These are phyloP conservation scores for Thumatha senex DNA, from an alignment of 2,888 invertebrate species.

Conservation along the genomic window DNA sequence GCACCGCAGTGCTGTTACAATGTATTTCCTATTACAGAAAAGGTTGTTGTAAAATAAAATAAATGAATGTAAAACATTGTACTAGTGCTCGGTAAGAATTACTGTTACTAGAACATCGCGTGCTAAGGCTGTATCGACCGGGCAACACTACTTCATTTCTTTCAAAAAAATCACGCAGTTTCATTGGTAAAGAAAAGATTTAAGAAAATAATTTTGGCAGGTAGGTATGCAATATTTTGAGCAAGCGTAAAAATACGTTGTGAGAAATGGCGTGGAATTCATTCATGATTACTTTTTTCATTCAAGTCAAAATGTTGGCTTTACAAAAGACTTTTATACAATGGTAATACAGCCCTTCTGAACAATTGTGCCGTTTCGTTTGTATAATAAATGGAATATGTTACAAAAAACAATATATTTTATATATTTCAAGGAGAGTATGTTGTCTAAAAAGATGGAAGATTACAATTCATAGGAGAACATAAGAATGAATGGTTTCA, in stretches of 20 bases:
- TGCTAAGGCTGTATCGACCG: conserved; percentile 44
- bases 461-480: no score
- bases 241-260: conserved; percentile 4
- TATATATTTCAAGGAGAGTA: background rate
- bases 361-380: background rate
- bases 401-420: background rate
- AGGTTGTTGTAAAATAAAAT: conserved; percentile 37
- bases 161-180: conserved; percentile 35
- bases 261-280: conserved; percentile 5
- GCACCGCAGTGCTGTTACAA: background rate
- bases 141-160: conserved; percentile 32
- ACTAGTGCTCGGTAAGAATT: conserved; percentile 52
- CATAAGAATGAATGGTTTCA: no score
- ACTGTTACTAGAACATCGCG: conserved; percentile 47
- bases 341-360: background rate
- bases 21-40: conserved; percentile 8
- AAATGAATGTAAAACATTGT: conserved; percentile 35
- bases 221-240: conserved; percentile 4
- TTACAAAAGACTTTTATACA: conserved; percentile 1
- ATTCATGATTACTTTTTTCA: conserved; percentile 9
- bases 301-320: conserved; percentile 7
- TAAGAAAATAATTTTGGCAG: conserved; percentile 12
- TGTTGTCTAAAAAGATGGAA: background rate
- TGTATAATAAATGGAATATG: background rate
- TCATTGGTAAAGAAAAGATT: conserved; percentile 21